A percentile compares a stretch with the other conserved stretches of the same genome.
Conservation (phyloP, 30 jellyfish, hydroid and myxozoan species). For the Cassiopea andromeda region DNA sequence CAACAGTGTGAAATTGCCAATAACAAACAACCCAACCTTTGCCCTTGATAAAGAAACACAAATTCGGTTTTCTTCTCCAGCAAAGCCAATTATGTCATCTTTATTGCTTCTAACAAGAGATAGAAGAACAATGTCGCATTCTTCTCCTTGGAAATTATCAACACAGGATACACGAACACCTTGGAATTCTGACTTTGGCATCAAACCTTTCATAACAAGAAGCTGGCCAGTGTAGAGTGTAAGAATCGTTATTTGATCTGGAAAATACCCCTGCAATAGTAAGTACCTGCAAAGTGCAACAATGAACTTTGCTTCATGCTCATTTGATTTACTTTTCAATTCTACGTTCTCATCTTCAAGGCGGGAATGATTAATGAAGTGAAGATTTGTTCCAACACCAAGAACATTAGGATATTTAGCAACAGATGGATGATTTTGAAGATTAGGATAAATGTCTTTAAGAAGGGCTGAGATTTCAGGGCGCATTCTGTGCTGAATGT, state of each 20-base stretch:
- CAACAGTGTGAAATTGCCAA: constrained; percentile 83
- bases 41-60: constrained; percentile 95
- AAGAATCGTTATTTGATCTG: constrained; percentile 76
- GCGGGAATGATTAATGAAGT: constrained; percentile 65
- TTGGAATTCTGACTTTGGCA: constrained; percentile 73
- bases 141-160: constrained; percentile 96
- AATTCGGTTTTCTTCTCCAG: constrained; percentile 79
- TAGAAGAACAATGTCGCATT: constrained; percentile 81
- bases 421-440: constrained; percentile 76
- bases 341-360: constrained; percentile 26
- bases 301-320: constrained; percentile 82
- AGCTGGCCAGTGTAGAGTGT: constrained; percentile 88
- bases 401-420: constrained; percentile 56
- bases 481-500: constrained; percentile 92
- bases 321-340: constrained; percentile 65
- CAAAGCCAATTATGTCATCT: constrained; percentile 71
- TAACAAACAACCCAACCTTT: constrained; percentile 82
- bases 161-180: constrained; percentile 90
- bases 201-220: constrained; percentile 40
- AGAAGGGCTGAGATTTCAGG: constrained; percentile 80
- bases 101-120: constrained; percentile 90
- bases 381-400: constrained; percentile 78
- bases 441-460: constrained; percentile 77
- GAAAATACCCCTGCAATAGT: constrained; percentile 86
- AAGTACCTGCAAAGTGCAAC: constrained; percentile 84